Evolutionary conservation across 1,140 invertebrate genomes (phyloP), one percentile per base, ranked within the genome.

Genomic region (Calliopsis andreniformis): DNA sequence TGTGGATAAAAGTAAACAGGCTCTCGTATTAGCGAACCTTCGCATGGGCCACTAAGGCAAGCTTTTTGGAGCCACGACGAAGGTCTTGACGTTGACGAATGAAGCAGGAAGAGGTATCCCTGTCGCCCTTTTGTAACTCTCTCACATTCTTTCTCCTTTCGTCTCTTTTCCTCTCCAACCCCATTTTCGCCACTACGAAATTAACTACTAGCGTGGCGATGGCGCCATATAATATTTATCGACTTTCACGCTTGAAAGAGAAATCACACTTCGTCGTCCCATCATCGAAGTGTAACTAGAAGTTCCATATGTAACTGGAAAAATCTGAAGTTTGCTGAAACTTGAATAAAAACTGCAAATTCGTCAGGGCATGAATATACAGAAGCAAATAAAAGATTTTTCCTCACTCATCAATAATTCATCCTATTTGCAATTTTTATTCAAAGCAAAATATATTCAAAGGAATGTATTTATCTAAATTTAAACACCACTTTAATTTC

Each of bases 1-100:
- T 69, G 78, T 83, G 61, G 47, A 53, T 88, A 82, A 85, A 88
- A 83, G 83, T 86, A 82, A 82, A 86, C 80, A 80, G 76, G 78
- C 79, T 47, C 58, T 53, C 58, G 75, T 78, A 82, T 79, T 82
- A 69, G 49, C 66, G 69, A 47, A 51, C n/a, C n/a, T 66, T 69
- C 49, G 67, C 62, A 76, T 71, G 56, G 61, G 55, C 51, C 59
- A 63, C 20, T 62, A 72, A 77, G 63, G 67, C 66, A 72, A n/a
- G 43, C 58, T 69, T 79, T 81, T 82, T 77, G 49, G 58, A 47
- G 28, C 20, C 7, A 23, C 12, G 35, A 45, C 64, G 45, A 42
- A 43, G 51, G 51, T 51, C 62, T 43, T 78, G 81, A 83, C 81
- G n/a, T 75, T 78, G 81, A 83, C 69, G 69, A 70, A 83, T 83